phyloP scores from a whole-genome alignment of 2,797 vertebrate species.

The Myotis myotis region DNA sequence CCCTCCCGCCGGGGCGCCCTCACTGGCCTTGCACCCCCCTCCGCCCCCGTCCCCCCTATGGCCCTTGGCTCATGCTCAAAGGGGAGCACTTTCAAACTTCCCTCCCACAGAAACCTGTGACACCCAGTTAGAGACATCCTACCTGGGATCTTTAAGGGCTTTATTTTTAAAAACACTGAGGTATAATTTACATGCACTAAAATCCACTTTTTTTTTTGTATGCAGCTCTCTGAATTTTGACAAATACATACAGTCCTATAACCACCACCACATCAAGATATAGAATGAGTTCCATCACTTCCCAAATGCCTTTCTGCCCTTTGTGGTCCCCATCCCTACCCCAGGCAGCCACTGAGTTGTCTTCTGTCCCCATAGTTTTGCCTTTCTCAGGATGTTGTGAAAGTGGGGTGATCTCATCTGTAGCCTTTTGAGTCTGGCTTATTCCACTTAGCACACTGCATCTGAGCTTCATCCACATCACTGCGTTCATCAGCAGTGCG shows the following conservation, averaged over 20 bases:
- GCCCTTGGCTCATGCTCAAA: background rate
- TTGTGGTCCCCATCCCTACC: too few species aligned
- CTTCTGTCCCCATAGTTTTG: background rate
- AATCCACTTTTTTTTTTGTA: background rate
- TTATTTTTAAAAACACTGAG: background rate
- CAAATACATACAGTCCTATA: background rate
- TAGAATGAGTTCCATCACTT: background rate
- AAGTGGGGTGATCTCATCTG: background rate
- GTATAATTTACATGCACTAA: background rate
- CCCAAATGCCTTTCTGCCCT: background rate
- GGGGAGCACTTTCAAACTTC: background rate
- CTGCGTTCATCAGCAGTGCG: accelerated
- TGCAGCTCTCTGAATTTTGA: background rate
- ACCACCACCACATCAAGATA: background rate
- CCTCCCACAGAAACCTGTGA: too few species aligned
- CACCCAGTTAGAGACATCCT: background rate
- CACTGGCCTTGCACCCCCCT: background rate
- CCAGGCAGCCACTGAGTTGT: background rate
- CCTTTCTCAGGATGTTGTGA: background rate
- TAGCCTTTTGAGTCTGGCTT: background rate
- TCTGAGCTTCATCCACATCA: background rate
- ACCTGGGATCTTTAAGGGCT: background rate
- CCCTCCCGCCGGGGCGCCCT: background rate
- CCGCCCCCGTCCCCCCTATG: too few species aligned
- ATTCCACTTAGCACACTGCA: background rate